Base-by-base conservation (phyloP, 1,140 invertebrate species). In the Bombus sibiricus region DNA sequence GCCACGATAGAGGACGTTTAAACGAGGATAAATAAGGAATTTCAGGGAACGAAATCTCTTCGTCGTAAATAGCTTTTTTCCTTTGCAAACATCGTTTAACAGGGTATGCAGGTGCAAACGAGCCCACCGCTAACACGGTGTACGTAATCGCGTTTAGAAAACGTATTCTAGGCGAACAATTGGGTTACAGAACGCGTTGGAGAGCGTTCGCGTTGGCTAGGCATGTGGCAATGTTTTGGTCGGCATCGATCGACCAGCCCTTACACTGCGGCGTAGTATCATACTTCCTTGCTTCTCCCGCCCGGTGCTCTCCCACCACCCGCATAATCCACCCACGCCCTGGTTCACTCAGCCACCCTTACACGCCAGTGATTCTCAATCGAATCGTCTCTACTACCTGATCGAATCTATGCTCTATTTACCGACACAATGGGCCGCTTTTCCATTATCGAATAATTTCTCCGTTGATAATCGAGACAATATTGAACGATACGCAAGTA, bases 221-320 rank as follows among this genome's bases (percentile, higher is more conserved):
- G 93, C 94, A 95, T 95, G 94, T 95, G 94, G 93, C 93, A 95
- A 95, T 95, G 94, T 95, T 95, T 95, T 95, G 94, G 94, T 92
- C 93, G 92, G 88, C 92, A 95, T 95, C 94, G 94, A 95, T 95
- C 94, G 91, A 80, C 82, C 89, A 77, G 79, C 90, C 88, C 90
- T 90, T 92, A 91, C 89, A 90, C 92, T 92, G 92, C 93, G 92
- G 87, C 92, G 93, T 93, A 94, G 91, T 92, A 92, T 92, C 89
- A 87, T 89, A 88, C 87, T 86, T 88, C 90, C 87, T 89, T 73
- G 66, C 77, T 84, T 75, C 88, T 71, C 64, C 72, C 18, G n/a
- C 86, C 64, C 53, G 37, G 59, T 72, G 18, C 43, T 66, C 72
- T 71, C 86, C 89, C 88, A 85, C 92, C 83, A 86, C 88, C 86